Evolutionary conservation across 2,113 vertebrate genomes (phyloP).

Genomic region (Anthoscopus minutus): DNA sequence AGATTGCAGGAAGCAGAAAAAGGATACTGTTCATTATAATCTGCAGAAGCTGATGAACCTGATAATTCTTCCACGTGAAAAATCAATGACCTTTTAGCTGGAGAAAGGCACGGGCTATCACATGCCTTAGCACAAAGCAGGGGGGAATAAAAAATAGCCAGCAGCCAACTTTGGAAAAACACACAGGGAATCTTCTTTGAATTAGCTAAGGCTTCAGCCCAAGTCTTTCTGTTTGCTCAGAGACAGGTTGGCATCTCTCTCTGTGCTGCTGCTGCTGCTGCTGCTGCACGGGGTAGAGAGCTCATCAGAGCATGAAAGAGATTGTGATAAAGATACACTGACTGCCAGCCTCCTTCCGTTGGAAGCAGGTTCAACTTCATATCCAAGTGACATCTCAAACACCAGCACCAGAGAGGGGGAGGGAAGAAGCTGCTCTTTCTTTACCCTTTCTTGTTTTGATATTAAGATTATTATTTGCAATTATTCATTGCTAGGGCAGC

Average conservation of each 20-base stretch:
- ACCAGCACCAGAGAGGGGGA: not conserved
- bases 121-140: not conserved
- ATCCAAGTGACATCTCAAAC: slow-evolving; percentile 17
- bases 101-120: not conserved
- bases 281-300: not conserved
- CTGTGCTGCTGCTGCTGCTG: slow-evolving; percentile 19
- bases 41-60: not conserved
- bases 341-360: slow-evolving; percentile 34
- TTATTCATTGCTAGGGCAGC: not conserved
- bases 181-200: not conserved
- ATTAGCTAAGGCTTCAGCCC: not conserved
- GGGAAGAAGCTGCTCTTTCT: not conserved
- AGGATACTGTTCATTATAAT: not conserved
- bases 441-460: not conserved
- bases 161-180: not conserved
- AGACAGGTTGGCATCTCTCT: slow-evolving; percentile 46
- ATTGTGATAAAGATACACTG: slow-evolving; percentile 57
- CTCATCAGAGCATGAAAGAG: slow-evolving; percentile 58
- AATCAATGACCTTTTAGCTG: slow-evolving; percentile 7
- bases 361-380: slow-evolving; percentile 3
- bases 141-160: not conserved
- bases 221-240: not conserved
- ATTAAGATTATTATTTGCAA: slow-evolving; percentile 7
- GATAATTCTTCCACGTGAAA: not conserved
- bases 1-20: not conserved